These are phyloP conservation scores for Epinotia demarniana DNA, from an alignment of 2,888 invertebrate species.

Conservation along the genomic window DNA sequence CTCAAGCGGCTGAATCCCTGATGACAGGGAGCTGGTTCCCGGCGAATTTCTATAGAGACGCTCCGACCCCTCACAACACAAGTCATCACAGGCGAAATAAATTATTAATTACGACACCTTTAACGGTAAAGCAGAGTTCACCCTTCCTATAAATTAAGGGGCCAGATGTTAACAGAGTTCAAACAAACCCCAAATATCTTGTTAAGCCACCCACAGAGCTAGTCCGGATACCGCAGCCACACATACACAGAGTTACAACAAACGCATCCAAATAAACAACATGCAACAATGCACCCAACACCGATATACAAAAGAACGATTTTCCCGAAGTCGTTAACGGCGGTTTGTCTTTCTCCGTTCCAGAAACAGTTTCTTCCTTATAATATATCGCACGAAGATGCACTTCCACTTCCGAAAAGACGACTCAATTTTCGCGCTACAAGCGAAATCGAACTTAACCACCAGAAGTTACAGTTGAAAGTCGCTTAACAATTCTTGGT, in stretches of 20 bases:
- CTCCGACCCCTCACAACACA: conserved; percentile 59
- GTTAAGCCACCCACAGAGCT: conserved; percentile 78
- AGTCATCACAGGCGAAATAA: conserved; percentile 74
- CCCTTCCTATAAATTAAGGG: conserved; percentile 80
- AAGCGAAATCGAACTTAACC: conserved; percentile 51
- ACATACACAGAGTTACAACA: conserved; percentile 51
- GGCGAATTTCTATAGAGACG: conserved; percentile 47
- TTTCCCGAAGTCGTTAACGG: conserved; percentile 53
- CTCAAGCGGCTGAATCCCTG: conserved; percentile 4
- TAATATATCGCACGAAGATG: conserved; percentile 77
- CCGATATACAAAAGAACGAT: conserved; percentile 49
- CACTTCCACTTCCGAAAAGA: conserved; percentile 52
- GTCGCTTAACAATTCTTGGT: conserved; percentile 21
- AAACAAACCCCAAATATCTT: conserved; percentile 82
- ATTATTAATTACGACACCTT: conserved; percentile 82
- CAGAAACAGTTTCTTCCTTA: conserved; percentile 75
- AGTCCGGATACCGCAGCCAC: conserved; percentile 59
- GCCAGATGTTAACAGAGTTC: conserved; percentile 81
- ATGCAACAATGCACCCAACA: conserved; percentile 52
- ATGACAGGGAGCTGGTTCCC: conserved; percentile 25
- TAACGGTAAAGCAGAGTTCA: conserved; percentile 69
- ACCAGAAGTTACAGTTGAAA: rapidly evolving
- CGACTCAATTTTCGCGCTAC: conserved; percentile 29
- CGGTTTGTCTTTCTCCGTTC: conserved; percentile 73
- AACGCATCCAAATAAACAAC: conserved; percentile 34